Percentiles rank a stretch among this genome's conserved stretches.
Conservation (phyloP, 2,113 vertebrate genomes). For the Cryptomyrus ogoouensis region DNA sequence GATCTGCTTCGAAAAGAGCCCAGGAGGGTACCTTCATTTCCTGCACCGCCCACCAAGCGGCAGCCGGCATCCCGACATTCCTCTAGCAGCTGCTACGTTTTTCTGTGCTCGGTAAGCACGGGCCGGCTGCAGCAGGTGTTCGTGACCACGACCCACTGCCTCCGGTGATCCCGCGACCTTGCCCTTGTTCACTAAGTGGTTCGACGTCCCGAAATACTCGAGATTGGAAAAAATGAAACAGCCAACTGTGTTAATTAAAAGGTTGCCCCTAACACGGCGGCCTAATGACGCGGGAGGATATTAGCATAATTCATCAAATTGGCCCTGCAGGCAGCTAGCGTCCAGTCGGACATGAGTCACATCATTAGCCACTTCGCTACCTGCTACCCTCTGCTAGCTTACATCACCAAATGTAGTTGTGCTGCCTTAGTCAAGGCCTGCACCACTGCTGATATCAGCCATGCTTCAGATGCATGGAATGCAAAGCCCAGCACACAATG, state of each 20-base stretch:
- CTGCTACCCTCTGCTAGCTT: not conserved
- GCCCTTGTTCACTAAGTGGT: not conserved
- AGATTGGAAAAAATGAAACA: not conserved
- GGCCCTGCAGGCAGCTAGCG: not conserved
- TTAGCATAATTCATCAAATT: not conserved
- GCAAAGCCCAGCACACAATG: not conserved
- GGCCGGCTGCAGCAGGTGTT: not conserved
- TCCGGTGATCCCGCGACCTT: not conserved
- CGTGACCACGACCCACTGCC: not conserved
- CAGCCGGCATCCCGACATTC: not conserved
- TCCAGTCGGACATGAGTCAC: not conserved
- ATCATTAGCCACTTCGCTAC: not conserved
- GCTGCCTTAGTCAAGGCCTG: not conserved
- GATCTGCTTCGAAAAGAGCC: not conserved
- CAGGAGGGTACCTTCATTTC: not conserved
- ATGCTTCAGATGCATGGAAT: not conserved
- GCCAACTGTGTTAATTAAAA: slow-evolving; percentile 1
- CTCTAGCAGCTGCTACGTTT: not conserved
- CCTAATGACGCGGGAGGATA: not conserved
- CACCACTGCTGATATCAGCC: not conserved
- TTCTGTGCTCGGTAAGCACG: not conserved
- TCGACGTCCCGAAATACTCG: not conserved
- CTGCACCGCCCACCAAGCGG: not conserved
- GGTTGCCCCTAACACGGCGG: not conserved
- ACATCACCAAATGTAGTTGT: not conserved